Evolutionary conservation across 2,113 vertebrate species (phyloP), one percentile per base, ranked within the genome.

Genomic region (Gambusia affinis): DNA sequence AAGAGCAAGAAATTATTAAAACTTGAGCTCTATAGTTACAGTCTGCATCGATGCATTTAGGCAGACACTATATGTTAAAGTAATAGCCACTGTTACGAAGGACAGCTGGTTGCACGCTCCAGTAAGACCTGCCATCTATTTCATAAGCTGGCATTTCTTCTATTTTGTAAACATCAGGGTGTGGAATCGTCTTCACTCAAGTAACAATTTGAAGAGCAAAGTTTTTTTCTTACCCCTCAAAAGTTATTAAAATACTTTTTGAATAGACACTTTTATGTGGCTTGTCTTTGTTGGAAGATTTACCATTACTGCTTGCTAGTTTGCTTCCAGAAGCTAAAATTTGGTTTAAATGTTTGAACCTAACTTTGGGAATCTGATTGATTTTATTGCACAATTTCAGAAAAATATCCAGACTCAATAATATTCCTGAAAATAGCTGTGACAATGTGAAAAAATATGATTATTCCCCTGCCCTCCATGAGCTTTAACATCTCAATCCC

Each of bases 101-200:
- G 28, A 60, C 19, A 54, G 42, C 66, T 69, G 74, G 27, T 12
- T 74, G 71, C 75, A 83, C 78, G 19, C 4, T 81, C 68, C 79
- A 72, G 69, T 67, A 19, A 72, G 80, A 75, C 60, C 79, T 60
- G 72, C 51, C 66, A 83, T 84, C 64, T 88, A n/a, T 31, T 63
- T 35, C 42, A 42, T 28, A 24, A 70, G 10, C 66, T 57, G 33
- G 37, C 75, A 39, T 72, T 83, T 86, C 30, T 66, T 62, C 22
- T 80, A 60, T 71, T 78, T 78, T 74, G 79, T 84, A 84, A 89
- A 86, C 83, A 83, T 1, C 44, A 7, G 57, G 35, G 47, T 51
- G 69, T 80, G 51, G 22, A 72, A 54, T 85, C 67, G 78, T 30
- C 39, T 69, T 83, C 63, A 7, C 2, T 72, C 37, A 75, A 81